These are phyloP conservation scores for Danio albolineatus DNA, from an alignment of 2,797 vertebrate genomes.

Conservation along the genomic window DNA sequence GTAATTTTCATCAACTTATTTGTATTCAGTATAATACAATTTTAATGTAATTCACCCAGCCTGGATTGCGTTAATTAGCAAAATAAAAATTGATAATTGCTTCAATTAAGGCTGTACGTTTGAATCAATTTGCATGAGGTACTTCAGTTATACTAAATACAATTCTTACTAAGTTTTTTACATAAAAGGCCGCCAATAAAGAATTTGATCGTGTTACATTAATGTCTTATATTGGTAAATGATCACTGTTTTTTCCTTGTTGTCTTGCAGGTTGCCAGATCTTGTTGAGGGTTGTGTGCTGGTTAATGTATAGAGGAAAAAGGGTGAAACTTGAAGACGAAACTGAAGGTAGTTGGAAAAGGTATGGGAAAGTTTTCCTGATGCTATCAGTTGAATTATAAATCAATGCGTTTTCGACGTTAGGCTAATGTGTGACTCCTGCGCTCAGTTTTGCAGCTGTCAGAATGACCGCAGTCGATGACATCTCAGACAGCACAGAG, in stretches of 20 bases:
- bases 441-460: constrained; percentile 76
- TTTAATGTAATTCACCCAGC: not conserved
- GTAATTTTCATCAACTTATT: not conserved
- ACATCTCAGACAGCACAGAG: constrained; percentile 83
- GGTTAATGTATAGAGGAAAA: constrained; percentile 98
- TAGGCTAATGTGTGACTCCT: constrained; percentile 23
- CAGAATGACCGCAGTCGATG: constrained; percentile 90
- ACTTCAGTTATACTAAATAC: not conserved
- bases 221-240: not conserved
- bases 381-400: not conserved
- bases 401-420: not conserved
- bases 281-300: constrained; percentile 80
- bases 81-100: not conserved
- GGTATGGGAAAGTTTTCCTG: constrained; percentile 74
- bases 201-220: not conserved
- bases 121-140: not conserved
- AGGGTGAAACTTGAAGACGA: constrained; percentile 92
- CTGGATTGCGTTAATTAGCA: not conserved
- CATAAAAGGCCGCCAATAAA: not conserved
- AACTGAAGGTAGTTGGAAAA: constrained; percentile 90
- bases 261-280: constrained; percentile 79
- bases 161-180: not conserved
- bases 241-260: not conserved
- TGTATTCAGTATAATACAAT: not conserved
- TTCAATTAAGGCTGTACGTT: not conserved